A percentile compares a stretch with the other conserved stretches of the same genome.
These are phyloP conservation scores for Drosophila yooni DNA, from an alignment of 2,888 invertebrate species.

Conservation along the genomic window DNA sequence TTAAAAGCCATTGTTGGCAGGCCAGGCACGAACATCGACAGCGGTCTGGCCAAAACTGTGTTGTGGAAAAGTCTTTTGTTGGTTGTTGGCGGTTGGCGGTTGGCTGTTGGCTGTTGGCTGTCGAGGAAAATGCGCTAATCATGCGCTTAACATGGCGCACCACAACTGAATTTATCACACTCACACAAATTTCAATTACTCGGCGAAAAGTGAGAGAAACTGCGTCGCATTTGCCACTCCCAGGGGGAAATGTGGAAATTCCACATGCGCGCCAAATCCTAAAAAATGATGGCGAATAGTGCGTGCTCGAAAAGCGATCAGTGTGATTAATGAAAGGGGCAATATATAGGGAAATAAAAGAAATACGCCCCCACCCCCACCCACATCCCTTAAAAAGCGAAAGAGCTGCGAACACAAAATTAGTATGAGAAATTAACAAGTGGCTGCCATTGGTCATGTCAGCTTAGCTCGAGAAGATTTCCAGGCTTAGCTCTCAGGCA, in stretches of 20 bases:
- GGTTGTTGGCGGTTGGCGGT: conserved; percentile 8
- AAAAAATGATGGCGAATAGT: conserved; percentile 78
- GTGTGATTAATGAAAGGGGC: conserved; percentile 79
- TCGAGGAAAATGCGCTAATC: conserved; percentile 70
- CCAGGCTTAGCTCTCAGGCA: conserved; percentile 26
- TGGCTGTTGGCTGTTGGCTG: conserved; percentile 13
- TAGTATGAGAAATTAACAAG: conserved; percentile 78
- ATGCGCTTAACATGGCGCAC: conserved; percentile 70
- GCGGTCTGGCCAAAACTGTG: conserved; percentile 32
- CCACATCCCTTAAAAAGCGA: conserved; percentile 7
- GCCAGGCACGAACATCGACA: conserved; percentile 45
- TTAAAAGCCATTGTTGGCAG: conserved; percentile 68
- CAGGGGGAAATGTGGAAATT: conserved; percentile 40
- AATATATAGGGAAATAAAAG: conserved; percentile 2
- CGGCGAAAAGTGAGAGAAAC: conserved; percentile 35
- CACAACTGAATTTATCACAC: conserved; percentile 71
- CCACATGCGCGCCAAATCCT: conserved; percentile 70
- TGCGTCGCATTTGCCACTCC: conserved; percentile 40
- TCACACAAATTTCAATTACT: conserved; percentile 75
- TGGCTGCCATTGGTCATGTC: conserved; percentile 79
- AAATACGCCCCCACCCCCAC: conserved; percentile 17
- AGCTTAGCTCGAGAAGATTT: conserved; percentile 64
- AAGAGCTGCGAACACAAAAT: conserved; percentile 56
- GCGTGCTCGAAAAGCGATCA: conserved; percentile 81
- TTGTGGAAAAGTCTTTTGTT: conserved; percentile 8